Base-by-base conservation (phyloP, 2,113 vertebrate genomes). In the Ptychochromis oligacanthus region DNA sequence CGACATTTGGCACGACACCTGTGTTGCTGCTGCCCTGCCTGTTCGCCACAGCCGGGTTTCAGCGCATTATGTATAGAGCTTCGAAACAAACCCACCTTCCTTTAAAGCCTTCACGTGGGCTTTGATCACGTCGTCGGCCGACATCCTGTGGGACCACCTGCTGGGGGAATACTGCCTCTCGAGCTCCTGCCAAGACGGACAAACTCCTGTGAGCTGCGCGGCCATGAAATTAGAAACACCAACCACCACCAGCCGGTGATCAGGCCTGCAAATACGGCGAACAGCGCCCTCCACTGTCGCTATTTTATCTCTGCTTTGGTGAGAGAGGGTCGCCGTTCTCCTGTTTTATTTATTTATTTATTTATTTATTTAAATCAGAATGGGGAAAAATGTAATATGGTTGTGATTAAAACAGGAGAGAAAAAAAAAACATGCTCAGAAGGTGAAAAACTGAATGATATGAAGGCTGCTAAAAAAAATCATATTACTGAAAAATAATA, bases 101-200 rank as follows among this genome's bases (percentile, higher is more conserved):
- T 72, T 94, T 1, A 95, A 31, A 3, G 89, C 94, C 61, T 89
- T 93, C 0, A 91, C 22, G 49, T 97, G 97, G 2, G 96, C 95
- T 83, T 90, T 86, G 80, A 98, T 82, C 84, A 97, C 94, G 58
- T 94, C 94, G 86, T 97, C 96, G 0, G 94, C 90, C 17, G 93
- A 94, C 95, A 96, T 95, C 62, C 96, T 96, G 77, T 83, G 89
- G 0, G 96, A 97, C 98, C 98, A 99, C 74, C 75, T 93, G 84
- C 97, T 98, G 38, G 98, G 98, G 0, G 95, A 96, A 76, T 96
- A 97, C 86, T 98, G 97, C 8, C 74, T 82, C 85, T 97, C 95
- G 36, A 98, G 93, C 84, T 95, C 97, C 98, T 98, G 75, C 1
- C 1, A 59, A 89, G n/a, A 89, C 34, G 58, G n/a, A 75, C 15